Conservation (phyloP, 2,113 vertebrate species). For the Eulemur rufifrons region DNA sequence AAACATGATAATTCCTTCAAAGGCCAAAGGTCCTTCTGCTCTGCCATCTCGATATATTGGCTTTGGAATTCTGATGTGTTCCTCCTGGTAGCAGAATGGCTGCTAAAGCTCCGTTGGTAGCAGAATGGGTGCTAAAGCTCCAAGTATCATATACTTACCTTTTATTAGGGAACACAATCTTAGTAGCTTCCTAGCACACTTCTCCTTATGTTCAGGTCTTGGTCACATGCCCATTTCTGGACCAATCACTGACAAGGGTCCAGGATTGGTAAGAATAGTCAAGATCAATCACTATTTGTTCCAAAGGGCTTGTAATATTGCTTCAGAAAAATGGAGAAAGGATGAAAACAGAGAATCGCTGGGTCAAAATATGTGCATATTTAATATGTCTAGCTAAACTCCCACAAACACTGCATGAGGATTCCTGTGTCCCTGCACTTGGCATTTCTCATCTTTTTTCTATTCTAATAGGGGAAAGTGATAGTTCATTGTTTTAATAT, state of each 20-base stretch:
- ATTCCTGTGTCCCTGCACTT: background rate
- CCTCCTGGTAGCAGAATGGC: background rate
- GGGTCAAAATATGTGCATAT: background rate
- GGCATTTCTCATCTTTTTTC: background rate
- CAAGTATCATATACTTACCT: background rate
- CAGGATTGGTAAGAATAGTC: background rate
- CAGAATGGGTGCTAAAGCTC: background rate
- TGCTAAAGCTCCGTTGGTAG: background rate
- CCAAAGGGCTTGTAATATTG: background rate
- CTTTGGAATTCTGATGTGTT: background rate
- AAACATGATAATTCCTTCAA: background rate
- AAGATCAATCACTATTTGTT: background rate
- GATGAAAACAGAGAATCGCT: background rate
- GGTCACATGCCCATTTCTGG: background rate
- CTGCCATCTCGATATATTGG: background rate
- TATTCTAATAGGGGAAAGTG: background rate
- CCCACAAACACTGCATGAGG: background rate
- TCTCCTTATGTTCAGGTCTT: background rate
- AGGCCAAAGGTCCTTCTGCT: background rate
- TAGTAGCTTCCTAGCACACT: background rate
- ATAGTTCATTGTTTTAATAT: background rate
- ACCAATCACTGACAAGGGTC: background rate
- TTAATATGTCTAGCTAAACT: background rate
- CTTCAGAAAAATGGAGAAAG: background rate
- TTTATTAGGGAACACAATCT: background rate